Conservation (phyloP, 2,113 vertebrate genomes). For the Rhinolophus ferrumequinum region DNA sequence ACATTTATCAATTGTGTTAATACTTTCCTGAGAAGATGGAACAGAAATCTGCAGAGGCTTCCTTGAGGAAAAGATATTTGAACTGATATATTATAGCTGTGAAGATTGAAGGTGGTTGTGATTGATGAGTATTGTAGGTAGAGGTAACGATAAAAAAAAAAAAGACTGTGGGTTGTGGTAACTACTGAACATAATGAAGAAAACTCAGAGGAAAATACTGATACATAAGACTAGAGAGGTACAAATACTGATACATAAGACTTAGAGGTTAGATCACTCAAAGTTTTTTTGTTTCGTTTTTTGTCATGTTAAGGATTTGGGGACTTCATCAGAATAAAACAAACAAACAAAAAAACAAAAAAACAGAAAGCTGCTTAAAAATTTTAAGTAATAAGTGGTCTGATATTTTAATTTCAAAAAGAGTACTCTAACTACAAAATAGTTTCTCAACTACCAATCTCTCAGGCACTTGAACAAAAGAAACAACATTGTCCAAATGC, state of each 20-base stretch:
- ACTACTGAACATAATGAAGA: neutral
- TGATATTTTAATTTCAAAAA: neutral
- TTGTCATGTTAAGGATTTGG: neutral
- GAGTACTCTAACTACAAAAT: neutral
- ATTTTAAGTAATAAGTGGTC: neutral
- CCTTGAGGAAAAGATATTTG: neutral
- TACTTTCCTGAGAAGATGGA: neutral
- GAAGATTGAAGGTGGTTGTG: neutral
- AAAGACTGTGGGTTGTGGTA: neutral
- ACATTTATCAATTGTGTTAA: neutral
- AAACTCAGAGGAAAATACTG: neutral
- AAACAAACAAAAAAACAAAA: neutral
- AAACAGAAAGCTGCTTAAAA: neutral
- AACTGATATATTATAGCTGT: neutral
- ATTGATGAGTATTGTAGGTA: neutral
- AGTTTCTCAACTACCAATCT: neutral
- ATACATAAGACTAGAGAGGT: neutral
- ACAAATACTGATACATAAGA: neutral
- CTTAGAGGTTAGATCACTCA: neutral
- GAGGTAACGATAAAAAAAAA: neutral
- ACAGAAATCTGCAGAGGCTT: neutral
- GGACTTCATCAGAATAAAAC: neutral
- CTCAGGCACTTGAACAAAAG: neutral
- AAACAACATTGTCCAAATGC: neutral
- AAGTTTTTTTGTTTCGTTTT: neutral